Base-by-base conservation (phyloP, 2,888 invertebrate genomes). In the Celastrina argiolus region DNA sequence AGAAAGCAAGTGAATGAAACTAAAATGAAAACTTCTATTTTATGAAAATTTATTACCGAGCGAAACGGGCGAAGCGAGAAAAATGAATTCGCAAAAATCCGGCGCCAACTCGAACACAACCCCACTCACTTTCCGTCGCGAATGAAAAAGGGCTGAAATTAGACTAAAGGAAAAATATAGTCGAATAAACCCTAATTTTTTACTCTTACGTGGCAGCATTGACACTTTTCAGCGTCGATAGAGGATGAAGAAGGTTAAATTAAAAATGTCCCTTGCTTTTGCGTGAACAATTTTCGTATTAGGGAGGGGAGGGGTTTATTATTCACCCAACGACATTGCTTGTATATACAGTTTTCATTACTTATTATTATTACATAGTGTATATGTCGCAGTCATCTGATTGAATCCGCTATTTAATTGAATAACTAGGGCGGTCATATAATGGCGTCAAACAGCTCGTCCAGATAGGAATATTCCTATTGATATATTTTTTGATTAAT, bases 121-220 rank as follows among this genome's bases (percentile, higher is more conserved):
- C 51, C 51, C 51, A 26, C 22, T 51, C 26, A 51, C 31, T 31
- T 31, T 6, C 51, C 51, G 36, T 36, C 14, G 12, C 1, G 22
- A 5, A 51, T 14, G 51, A 51, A 51, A 51, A 51, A 51, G 51
- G 51, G 1, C 51, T 26, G 51, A 51, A 51, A 51, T 51, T 51
- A 51, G 22, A 51, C 51, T 26, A 12, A 51, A 26, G 26, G 51
- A 18, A 14, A 51, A 51, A 51, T 51, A 14, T 26, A 18, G 45
- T 22, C 51, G 22, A 26, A 14, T 26, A 26, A 51, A 26, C 22
- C 51, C 51, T 51, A 51, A 14, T 51, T 51, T 51, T 51, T 26
- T 51, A 51, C 51, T 51, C 26, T 51, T 22, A 1, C 7, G 51
- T 51, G 12, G 5, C 51, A 10, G 12, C 1, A 51, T 51, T 51